A percentile compares a stretch with the other conserved stretches of the same genome.
These are phyloP conservation scores for Enhydra lutris DNA, from an alignment of 2,113 vertebrate species.

Conservation along the genomic window DNA sequence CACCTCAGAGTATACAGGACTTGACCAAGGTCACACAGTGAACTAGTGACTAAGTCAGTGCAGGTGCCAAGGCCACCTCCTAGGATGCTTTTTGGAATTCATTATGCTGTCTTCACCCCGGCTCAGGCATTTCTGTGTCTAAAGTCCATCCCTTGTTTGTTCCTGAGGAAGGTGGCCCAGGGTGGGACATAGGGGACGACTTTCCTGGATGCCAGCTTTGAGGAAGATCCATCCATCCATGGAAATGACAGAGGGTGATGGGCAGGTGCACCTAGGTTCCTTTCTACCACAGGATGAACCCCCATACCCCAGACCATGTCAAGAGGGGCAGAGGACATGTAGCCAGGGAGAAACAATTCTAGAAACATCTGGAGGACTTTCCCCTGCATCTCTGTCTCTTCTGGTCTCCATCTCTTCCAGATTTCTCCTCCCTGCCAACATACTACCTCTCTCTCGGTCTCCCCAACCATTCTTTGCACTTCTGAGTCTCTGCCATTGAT, in stretches of 20 bases:
- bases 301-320: background rate
- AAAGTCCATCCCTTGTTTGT: background rate
- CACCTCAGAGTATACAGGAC: background rate
- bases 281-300: too few species aligned
- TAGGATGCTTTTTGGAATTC: background rate
- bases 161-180: background rate
- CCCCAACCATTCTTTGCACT: background rate
- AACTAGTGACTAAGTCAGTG: background rate
- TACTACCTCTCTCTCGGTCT: background rate
- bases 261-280: background rate
- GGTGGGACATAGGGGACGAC: background rate
- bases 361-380: background rate
- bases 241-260: background rate
- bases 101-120: background rate
- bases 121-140: background rate
- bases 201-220: background rate
- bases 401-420: background rate
- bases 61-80: background rate
- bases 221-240: background rate
- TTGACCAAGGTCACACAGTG: background rate
- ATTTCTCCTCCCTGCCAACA: background rate
- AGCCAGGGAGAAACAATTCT: background rate
- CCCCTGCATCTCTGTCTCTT: background rate
- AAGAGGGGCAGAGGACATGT: background rate
- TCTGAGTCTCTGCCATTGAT: background rate